Conservation (phyloP, 1,140 invertebrate species). For the Scaptomyza pallida region DNA sequence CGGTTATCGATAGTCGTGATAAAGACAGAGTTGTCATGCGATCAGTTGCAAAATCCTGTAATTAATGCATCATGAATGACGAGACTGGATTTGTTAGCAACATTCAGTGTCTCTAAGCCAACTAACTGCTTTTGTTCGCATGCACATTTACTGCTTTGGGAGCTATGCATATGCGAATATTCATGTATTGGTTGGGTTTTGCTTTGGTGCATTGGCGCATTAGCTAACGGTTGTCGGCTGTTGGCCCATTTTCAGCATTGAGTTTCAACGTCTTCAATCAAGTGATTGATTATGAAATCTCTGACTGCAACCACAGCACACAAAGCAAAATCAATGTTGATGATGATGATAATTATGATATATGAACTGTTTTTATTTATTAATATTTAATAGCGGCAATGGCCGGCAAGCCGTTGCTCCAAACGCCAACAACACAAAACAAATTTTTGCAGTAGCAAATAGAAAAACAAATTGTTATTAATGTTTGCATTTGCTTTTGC, state of each 20-base stretch:
- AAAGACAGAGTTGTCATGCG: too few species aligned
- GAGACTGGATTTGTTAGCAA: not conserved
- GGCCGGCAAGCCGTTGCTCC: constrained; percentile 3
- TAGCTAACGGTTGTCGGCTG: constrained; percentile 8
- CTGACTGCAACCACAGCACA: constrained; percentile 21
- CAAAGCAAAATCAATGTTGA: constrained; percentile 48
- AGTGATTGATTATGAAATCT: constrained; percentile 66
- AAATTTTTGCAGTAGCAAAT: constrained; percentile 3
- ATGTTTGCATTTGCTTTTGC: constrained; percentile 44
- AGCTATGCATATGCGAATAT: not conserved
- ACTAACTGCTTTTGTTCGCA: constrained; percentile 6
- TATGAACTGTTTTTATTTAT: constrained; percentile 67
- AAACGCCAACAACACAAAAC: constrained; percentile 17
- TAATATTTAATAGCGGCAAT: constrained; percentile 56
- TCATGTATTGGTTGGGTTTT: constrained; percentile 7
- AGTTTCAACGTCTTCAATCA: constrained; percentile 33
- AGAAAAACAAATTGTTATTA: constrained; percentile 33
- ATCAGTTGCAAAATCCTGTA: not conserved
- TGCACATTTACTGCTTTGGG: constrained; percentile 25
- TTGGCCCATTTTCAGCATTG: constrained; percentile 18
- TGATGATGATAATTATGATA: constrained; percentile 39
- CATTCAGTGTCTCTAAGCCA: not conserved
- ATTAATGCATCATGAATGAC: not conserved
- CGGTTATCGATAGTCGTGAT: too few species aligned
- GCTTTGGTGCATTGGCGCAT: not conserved